Base-by-base conservation (phyloP, 2,888 invertebrate species). In the Torymus aiolomorphi region DNA sequence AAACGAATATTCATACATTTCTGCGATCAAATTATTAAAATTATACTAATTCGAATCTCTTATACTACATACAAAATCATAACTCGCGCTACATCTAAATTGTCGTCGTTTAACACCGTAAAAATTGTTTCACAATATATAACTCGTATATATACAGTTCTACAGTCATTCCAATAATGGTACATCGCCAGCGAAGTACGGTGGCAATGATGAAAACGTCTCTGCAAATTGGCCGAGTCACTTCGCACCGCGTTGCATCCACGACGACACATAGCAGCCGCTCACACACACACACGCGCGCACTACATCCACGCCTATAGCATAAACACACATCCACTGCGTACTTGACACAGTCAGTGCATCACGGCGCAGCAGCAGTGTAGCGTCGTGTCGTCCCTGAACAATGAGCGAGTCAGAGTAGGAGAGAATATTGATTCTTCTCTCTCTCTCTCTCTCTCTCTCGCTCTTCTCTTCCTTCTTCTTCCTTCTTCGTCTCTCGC, bases 261-360 rank as follows among this genome's bases (percentile, higher is more conserved):
- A 8, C 42, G 42, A 8, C 42, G 42, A 42, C 42, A 42, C 42
- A 8, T 42, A 42, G 42, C 42, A 42, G 42, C 8, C 42, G 42
- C 42, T 5, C 42, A 0, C 8, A 42, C 8, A 8, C 42, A 42
- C 56, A n/a, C 49, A 8, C 20, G 10, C 2, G 16, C 2, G 14
- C 14, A 31, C 51, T 11, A 20, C 42, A 11, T n/a, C 11, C 56
- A 5, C 42, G 14, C 42, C 13, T 54, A n/a, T n/a, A 31, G 18
- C 14, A 51, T 42, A 67, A 59, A 75, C 31, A 69, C 52, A 69
- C 62, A 31, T 61, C 59, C 31, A 52, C 51, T 59, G 66, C 74
- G 81, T 78, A 78, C 81, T 81, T 81, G 81, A 81, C 81, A 81
- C 75, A 78, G 61, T 63, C 54, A 63, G 70, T 71, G 71, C 67